A percentile compares a stretch with the other conserved stretches of the same genome.
Conservation (phyloP, 2,888 invertebrate genomes). For the Xylocampa areola region DNA sequence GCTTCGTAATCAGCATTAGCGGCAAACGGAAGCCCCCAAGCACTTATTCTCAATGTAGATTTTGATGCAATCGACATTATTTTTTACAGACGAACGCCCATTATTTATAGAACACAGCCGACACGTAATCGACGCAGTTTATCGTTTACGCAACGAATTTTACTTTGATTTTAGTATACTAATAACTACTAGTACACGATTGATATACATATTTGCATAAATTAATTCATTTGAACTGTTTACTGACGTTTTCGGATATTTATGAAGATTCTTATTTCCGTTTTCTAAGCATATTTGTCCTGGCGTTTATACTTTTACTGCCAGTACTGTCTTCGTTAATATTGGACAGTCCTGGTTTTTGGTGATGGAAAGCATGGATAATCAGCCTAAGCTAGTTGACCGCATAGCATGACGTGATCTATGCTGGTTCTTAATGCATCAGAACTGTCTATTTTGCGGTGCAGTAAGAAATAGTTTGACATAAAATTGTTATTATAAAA, state of each 20-base stretch:
- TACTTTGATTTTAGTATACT: conserved; percentile 57
- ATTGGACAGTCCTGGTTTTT: too few species aligned
- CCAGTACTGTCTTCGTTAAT: too few species aligned
- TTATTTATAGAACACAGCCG: conserved; percentile 71
- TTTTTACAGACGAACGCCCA: conserved; percentile 62
- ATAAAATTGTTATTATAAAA: too few species aligned
- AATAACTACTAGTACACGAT: conserved; percentile 43
- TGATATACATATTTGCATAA: conserved; percentile 44
- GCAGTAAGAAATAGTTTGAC: too few species aligned
- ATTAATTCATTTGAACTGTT: conserved; percentile 37
- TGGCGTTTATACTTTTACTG: too few species aligned
- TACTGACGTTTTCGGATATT: conserved; percentile 17
- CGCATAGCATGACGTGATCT: too few species aligned
- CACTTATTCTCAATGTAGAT: conserved; percentile 51
- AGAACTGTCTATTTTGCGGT: too few species aligned
- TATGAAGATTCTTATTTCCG: conserved; percentile 1
- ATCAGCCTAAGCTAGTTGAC: too few species aligned
- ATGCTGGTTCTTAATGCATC: too few species aligned
- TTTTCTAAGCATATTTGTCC: too few species aligned
- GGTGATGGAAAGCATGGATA: too few species aligned
- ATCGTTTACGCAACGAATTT: conserved; percentile 65
- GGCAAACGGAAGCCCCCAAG: conserved; percentile 57
- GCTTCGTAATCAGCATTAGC: conserved; percentile 60
- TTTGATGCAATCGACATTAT: conserved; percentile 65
- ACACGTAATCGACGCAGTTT: conserved; percentile 64